Conservation (phyloP, 2,888 invertebrate species). For the Tholera decimalis region DNA sequence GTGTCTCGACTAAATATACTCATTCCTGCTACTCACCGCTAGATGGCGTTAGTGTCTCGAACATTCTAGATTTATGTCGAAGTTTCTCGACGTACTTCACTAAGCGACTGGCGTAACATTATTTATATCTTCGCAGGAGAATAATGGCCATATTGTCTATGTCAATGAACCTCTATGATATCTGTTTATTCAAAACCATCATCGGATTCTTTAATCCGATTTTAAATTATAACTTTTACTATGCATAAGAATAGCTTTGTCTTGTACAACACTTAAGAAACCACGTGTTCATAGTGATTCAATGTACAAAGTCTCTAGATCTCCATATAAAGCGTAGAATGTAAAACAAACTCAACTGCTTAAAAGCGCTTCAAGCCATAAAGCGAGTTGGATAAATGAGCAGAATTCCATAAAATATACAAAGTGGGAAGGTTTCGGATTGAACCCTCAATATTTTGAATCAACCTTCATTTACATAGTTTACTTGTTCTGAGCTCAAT, state of each 20-base stretch:
- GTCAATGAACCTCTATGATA: background rate
- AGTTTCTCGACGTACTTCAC: no score
- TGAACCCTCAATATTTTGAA: slow-evolving; percentile 46
- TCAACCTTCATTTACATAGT: slow-evolving; percentile 39
- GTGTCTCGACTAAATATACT: no score
- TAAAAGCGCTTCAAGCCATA: slow-evolving; percentile 49
- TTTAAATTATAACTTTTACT: background rate
- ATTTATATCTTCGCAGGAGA: background rate
- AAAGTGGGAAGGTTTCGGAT: slow-evolving; percentile 33
- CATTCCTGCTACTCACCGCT: no score
- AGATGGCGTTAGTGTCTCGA: no score
- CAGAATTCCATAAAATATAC: slow-evolving; percentile 52
- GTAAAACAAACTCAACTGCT: slow-evolving; percentile 9
- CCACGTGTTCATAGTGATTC: slow-evolving; percentile 2
- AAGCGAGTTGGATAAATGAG: slow-evolving; percentile 54
- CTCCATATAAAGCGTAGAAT: slow-evolving; percentile 30
- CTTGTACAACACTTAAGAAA: background rate
- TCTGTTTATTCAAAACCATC: background rate
- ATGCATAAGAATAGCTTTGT: background rate
- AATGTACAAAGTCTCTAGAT: slow-evolving; percentile 2
- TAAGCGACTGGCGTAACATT: no score
- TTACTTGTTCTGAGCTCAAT: slow-evolving; percentile 22
- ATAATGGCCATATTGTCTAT: background rate
- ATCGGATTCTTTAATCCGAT: background rate
- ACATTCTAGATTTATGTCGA: no score